Base-by-base conservation (phyloP, 37 sponge, comb jelly and placozoan genomes). In the Mnemiopsis leidyi region DNA sequence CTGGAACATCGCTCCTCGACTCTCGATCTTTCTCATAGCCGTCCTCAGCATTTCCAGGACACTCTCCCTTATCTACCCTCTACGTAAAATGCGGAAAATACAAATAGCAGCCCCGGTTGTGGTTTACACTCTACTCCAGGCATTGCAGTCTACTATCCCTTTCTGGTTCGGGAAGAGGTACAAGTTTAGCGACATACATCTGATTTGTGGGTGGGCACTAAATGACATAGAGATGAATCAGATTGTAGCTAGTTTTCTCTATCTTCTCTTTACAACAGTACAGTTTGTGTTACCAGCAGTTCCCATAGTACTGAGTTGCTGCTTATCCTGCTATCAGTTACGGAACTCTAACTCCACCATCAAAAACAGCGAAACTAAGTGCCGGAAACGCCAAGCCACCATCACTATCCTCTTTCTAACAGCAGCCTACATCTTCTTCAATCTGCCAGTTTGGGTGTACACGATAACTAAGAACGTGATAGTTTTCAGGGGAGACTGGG, bases 381-480 rank as follows among this genome's bases (percentile, higher is more conserved):
- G 5, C 30, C 5, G 30, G n/a, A 71, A 71, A 18, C 7, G 75
- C n/a, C 26, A 28, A 71, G 75, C 75, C 3, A 71, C 75, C 5
- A 18, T 28, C 3, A 71, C 75, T 23, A 71, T 71, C 20, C 5
- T 71, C 75, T 5, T 71, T 2, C 75, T 71, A 71, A 71, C 75
- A 29, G 3, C 20, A 71, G n/a, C 75, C 75, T 71, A 71, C 75
- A 71, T 28, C 75, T 23, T 71, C 21, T 71, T 71, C 75, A 71
- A 71, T 24, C 75, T 71, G 26, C 75, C 75, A 71, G 5, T 29
- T 24, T n/a, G 26, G 3, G 75, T 18, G 75, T 24, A 23, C 2
- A 18, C n/a, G n/a, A 3, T 71, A 29, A 18, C 30, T 23, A 23
- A 71, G n/a, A 23, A 24, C 75, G 5, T 29, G 5, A 24, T 5